These are phyloP conservation scores for Apis cerana DNA, from an alignment of 1,140 invertebrate genomes.

Conservation along the genomic window DNA sequence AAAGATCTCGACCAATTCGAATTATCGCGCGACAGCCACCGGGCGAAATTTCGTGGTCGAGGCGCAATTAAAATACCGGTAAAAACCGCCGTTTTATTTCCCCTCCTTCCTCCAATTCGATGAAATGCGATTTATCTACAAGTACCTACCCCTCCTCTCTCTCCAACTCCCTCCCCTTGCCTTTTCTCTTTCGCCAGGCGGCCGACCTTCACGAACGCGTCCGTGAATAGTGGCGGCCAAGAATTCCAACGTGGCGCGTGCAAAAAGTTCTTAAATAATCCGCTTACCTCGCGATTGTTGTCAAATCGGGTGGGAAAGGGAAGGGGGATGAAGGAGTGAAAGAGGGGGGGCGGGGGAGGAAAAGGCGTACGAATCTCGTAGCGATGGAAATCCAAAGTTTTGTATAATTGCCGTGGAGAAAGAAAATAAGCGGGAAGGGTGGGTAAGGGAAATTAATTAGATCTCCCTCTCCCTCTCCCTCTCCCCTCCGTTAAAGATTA, in stretches of 20 bases:
- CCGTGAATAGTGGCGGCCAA: slow-evolving; percentile 23
- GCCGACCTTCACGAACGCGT: background rate
- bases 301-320: slow-evolving; percentile 19
- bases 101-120: background rate
- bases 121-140: slow-evolving; percentile 38
- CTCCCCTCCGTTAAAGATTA: slow-evolving; percentile 18
- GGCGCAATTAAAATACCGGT: slow-evolving; percentile 37
- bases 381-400: slow-evolving; percentile 43
- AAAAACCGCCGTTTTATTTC: slow-evolving; percentile 30
- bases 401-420: slow-evolving; percentile 43
- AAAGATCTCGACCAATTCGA: background rate
- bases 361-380: background rate
- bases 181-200: background rate
- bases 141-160: background rate
- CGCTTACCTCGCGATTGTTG: slow-evolving; percentile 52
- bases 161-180: too few species aligned
- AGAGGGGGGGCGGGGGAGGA: too few species aligned
- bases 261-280: slow-evolving; percentile 53
- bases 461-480: background rate
- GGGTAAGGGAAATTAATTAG: slow-evolving; percentile 35
- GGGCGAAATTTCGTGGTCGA: background rate
- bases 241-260: slow-evolving; percentile 15
- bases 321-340: slow-evolving; percentile 1
- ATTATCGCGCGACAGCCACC: background rate
- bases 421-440: slow-evolving; percentile 22